Percentiles rank a stretch among this genome's conserved stretches.
Evolutionary conservation across 1,140 invertebrate species (phyloP).

Genomic region (Atta colombica): DNA sequence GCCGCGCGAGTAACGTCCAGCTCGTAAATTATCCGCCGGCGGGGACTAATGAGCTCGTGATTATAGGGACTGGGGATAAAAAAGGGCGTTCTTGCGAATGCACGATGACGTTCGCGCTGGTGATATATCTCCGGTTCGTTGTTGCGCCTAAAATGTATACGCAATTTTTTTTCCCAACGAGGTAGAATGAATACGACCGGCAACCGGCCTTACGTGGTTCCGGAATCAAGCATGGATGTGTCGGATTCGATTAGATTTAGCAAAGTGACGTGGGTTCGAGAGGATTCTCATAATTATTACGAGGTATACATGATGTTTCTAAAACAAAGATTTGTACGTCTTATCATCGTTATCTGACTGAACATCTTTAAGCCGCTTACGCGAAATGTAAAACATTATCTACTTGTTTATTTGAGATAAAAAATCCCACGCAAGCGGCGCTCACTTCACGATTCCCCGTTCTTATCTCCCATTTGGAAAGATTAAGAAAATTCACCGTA

Average conservation of each 20-base stretch:
- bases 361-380: constrained; percentile 7
- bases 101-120: constrained; percentile 23
- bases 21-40: constrained; percentile 67
- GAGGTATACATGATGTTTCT: not conserved
- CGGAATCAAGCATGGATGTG: not conserved
- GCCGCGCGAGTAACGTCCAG: constrained; percentile 37
- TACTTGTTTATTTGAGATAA: constrained; percentile 3
- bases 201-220: not conserved
- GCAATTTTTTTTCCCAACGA: not conserved
- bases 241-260: constrained; percentile 31
- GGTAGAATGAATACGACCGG: not conserved
- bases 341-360: not conserved
- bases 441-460: not conserved
- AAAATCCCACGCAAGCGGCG: not conserved
- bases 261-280: constrained; percentile 11
- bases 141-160: constrained; percentile 2
- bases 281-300: not conserved
- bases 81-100: constrained; percentile 46
- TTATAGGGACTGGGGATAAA: constrained; percentile 61
- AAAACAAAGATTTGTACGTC: constrained; percentile 24
- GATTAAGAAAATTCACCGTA: constrained; percentile 45
- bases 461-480: not conserved
- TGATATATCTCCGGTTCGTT: constrained; percentile 52
- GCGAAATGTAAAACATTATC: constrained; percentile 10
- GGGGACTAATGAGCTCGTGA: constrained; percentile 70